Percentiles rank a stretch among this genome's conserved stretches.
Evolutionary conservation across 2,888 invertebrate species (phyloP).

Genomic region (Theristus sp.): DNA sequence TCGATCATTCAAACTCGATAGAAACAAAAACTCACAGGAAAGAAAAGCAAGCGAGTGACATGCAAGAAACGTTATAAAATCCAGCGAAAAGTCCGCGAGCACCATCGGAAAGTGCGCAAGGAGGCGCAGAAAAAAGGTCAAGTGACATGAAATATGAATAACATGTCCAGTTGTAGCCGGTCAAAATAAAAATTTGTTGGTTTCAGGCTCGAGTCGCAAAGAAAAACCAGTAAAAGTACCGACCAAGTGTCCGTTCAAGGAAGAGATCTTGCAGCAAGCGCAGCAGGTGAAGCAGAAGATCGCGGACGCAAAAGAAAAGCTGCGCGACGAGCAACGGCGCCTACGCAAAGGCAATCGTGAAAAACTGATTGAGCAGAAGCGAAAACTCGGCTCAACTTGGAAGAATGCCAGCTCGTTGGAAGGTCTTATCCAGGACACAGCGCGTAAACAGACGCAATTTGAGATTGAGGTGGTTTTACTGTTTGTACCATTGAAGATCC

Average conservation of each 20-base stretch:
- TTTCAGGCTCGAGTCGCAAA: too few relatives aligned
- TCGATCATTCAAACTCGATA: too few relatives aligned
- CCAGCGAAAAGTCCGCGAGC: constrained; percentile 25
- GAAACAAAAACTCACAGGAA: too few relatives aligned
- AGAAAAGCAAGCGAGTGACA: constrained; percentile 22
- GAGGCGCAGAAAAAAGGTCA: too few relatives aligned
- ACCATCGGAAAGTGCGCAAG: constrained; percentile 21
- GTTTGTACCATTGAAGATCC: too few relatives aligned
- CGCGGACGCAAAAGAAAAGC: constrained; percentile 35
- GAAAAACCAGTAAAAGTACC: constrained; percentile 49
- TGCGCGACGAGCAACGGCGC: constrained; percentile 20
- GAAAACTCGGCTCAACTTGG: constrained; percentile 27
- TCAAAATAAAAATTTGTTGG: too few relatives aligned
- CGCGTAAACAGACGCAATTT: too few relatives aligned
- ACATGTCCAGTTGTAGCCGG: too few relatives aligned
- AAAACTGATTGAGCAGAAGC: constrained; percentile 20
- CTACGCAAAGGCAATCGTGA: constrained; percentile 23
- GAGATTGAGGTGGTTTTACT: too few relatives aligned
- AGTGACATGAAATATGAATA: neutral
- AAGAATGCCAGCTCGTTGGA: too few relatives aligned
- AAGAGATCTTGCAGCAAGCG: constrained; percentile 72
- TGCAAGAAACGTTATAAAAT: constrained; percentile 24
- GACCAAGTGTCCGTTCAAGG: constrained; percentile 87
- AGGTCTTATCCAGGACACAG: too few relatives aligned
- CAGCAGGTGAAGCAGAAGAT: constrained; percentile 21